Conservation (phyloP, 2,888 invertebrate genomes). For the Portevinia maculata region DNA sequence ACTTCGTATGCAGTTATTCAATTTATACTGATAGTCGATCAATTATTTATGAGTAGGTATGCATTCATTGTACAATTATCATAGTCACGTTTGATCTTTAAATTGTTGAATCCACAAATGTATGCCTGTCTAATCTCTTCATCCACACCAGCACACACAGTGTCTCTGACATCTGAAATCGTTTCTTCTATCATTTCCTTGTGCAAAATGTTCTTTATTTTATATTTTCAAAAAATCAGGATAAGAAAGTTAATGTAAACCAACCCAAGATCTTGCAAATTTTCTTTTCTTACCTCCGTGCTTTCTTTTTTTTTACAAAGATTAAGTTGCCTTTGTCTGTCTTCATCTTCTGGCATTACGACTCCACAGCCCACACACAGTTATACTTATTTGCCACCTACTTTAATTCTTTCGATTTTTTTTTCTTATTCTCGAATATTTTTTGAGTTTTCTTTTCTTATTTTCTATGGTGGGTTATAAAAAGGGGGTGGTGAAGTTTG, state of each 20-base stretch:
- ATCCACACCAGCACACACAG: no score
- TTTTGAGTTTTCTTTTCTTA: conserved; percentile 18
- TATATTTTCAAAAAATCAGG: conserved; percentile 18
- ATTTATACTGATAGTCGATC: no score
- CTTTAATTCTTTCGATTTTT: conserved; percentile 48
- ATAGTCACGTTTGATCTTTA: conserved; percentile 15
- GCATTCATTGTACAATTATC: neutral
- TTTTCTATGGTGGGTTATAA: conserved; percentile 28
- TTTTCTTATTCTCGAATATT: neutral
- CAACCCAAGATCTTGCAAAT: conserved; percentile 55
- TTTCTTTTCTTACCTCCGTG: conserved; percentile 6
- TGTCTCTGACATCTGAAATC: no score
- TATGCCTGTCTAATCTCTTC: no score
- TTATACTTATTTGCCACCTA: conserved; percentile 60
- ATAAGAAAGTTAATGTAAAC: conserved; percentile 61
- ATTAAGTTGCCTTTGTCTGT: conserved; percentile 60
- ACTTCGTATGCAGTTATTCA: no score
- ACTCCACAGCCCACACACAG: conserved; percentile 46
- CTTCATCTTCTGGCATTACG: conserved; percentile 55
- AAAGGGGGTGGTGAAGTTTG: conserved; percentile 19
- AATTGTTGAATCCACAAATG: conserved; percentile 5
- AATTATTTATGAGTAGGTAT: no score
- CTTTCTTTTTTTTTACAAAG: neutral
- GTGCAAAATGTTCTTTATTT: conserved; percentile 23
- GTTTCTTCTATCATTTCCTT: conserved; percentile 19